Conservation (phyloP, 2,888 invertebrate species). For the Gortyna flavago region DNA sequence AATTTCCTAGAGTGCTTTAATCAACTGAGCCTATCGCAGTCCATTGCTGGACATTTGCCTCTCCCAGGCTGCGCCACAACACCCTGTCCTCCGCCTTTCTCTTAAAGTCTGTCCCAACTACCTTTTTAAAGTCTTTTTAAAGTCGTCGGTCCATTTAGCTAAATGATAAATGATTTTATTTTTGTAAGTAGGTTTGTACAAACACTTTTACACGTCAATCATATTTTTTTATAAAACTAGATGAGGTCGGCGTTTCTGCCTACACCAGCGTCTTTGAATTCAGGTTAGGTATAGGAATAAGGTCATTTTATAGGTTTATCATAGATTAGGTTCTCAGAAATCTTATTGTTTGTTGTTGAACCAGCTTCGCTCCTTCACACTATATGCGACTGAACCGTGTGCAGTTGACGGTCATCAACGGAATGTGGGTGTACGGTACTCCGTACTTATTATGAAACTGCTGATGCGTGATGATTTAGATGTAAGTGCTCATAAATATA, state of each 20-base stretch:
- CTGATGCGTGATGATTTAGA: conserved; percentile 39
- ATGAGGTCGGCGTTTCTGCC: too few relatives aligned
- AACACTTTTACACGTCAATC: too few relatives aligned
- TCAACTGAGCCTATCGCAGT: neutral
- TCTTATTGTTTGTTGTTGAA: neutral
- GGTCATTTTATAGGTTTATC: neutral
- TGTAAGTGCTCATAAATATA: conserved; percentile 31
- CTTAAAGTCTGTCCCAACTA: neutral
- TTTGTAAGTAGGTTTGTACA: too few relatives aligned
- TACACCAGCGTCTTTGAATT: neutral
- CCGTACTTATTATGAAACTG: conserved; percentile 28
- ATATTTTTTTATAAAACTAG: too few relatives aligned
- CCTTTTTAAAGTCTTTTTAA: neutral
- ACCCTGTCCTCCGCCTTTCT: neutral
- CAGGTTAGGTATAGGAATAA: neutral
- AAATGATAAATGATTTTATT: too few relatives aligned
- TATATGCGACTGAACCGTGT: neutral
- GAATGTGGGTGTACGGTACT: conserved; percentile 25
- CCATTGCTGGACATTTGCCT: neutral
- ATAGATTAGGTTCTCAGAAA: neutral
- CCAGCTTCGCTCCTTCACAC: neutral
- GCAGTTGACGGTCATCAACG: conserved; percentile 17
- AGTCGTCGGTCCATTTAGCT: neutral
- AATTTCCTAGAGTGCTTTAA: neutral
- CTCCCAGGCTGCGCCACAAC: neutral